These are phyloP conservation scores for Urocynchramus pylzowi DNA, from an alignment of 2,113 vertebrate species.

Conservation along the genomic window DNA sequence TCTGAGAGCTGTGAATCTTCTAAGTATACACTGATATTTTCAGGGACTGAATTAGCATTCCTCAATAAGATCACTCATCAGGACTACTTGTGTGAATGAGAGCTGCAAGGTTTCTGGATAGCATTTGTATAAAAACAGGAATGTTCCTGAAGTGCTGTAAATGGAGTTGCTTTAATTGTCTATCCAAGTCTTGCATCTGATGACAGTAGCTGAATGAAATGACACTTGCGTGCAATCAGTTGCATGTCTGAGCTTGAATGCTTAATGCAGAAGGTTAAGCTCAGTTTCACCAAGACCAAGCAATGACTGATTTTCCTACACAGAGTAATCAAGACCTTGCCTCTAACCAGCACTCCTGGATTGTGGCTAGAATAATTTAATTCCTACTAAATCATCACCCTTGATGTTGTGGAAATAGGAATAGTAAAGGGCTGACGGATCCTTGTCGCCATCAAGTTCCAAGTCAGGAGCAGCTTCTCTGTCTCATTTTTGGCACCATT, in stretches of 20 bases:
- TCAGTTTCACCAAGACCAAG: not conserved
- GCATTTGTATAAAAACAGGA: not conserved
- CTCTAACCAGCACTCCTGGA: not conserved
- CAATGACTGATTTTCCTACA: not conserved
- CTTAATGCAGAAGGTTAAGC: not conserved
- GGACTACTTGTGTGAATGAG: not conserved
- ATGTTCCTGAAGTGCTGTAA: not conserved
- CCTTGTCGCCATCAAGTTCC: not conserved
- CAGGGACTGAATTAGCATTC: not conserved
- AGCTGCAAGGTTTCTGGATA: not conserved
- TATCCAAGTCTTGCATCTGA: not conserved
- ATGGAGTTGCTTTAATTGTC: not conserved
- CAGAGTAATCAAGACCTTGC: not conserved
- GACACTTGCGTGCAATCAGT: not conserved
- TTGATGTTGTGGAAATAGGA: not conserved
- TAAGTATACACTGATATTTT: not conserved
- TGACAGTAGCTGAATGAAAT: not conserved
- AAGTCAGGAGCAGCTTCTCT: not conserved
- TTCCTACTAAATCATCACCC: not conserved
- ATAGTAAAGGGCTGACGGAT: rapidly evolving
- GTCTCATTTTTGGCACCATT: not conserved
- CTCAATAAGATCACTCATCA: conserved; percentile 2
- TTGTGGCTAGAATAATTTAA: not conserved
- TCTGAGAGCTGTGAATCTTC: not conserved
- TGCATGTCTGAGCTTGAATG: not conserved